These are phyloP conservation scores for Brenthis ino DNA, from an alignment of 2,888 invertebrate genomes.

Conservation along the genomic window DNA sequence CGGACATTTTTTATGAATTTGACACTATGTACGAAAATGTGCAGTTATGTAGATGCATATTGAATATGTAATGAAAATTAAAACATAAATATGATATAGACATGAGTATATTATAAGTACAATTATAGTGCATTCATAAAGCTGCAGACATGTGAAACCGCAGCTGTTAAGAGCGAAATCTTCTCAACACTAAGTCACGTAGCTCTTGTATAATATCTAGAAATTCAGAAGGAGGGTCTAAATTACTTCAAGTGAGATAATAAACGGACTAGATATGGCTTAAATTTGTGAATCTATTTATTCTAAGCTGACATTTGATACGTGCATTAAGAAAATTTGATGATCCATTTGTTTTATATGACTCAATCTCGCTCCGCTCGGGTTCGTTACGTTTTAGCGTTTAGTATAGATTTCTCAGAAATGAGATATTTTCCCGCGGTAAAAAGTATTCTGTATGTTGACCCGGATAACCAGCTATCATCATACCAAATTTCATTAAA, in stretches of 20 bases:
- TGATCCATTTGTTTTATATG: background rate
- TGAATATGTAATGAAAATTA: no score
- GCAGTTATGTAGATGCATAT: no score
- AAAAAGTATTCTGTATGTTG: no score
- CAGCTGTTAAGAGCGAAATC: slow-evolving; percentile 51
- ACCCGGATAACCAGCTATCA: no score
- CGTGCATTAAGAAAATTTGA: slow-evolving; percentile 11
- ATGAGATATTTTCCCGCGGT: no score
- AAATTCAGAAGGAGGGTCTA: slow-evolving; percentile 59
- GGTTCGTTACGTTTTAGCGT: no score
- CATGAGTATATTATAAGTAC: background rate
- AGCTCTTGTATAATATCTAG: slow-evolving; percentile 60
- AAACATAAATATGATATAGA: background rate
- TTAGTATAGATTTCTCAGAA: no score
- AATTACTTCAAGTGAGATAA: slow-evolving; percentile 62
- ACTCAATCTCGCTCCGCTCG: no score
- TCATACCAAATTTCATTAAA: no score
- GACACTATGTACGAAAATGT: no score
- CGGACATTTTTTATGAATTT: no score
- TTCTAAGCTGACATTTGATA: slow-evolving; percentile 37
- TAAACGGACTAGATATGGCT: slow-evolving; percentile 60
- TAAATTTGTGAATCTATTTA: slow-evolving; percentile 56
- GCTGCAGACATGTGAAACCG: slow-evolving; percentile 49
- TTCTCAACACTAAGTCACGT: slow-evolving; percentile 62
- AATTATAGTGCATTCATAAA: slow-evolving; percentile 19